These are phyloP conservation scores for Heteromurus nitidus DNA, from an alignment of 2,888 invertebrate species.

Conservation along the genomic window DNA sequence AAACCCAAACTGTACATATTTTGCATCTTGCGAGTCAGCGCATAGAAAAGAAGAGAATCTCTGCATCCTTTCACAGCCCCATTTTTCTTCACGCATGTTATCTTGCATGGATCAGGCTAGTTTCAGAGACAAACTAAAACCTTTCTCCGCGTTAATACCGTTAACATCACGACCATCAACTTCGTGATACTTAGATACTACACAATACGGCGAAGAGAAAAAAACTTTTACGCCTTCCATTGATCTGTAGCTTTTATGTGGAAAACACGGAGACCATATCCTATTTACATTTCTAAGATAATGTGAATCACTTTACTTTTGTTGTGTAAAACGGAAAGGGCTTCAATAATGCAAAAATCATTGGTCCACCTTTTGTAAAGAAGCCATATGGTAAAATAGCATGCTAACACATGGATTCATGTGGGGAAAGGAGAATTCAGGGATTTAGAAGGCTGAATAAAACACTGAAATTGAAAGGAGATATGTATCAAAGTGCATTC, in stretches of 20 bases:
- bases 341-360: slow-evolving; percentile 49
- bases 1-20: slow-evolving; percentile 1
- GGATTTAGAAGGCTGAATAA: neutral
- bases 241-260: slow-evolving; percentile 13
- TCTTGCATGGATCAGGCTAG: neutral
- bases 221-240: slow-evolving; percentile 4
- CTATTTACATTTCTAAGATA: slow-evolving; percentile 46
- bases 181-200: neutral
- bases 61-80: neutral
- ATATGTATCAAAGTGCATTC: neutral
- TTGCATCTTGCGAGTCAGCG: neutral
- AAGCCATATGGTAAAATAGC: neutral
- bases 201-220: neutral
- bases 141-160: slow-evolving; percentile 2
- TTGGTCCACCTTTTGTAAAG: slow-evolving; percentile 10
- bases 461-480: slow-evolving; percentile 41
- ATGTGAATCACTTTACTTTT: slow-evolving; percentile 44
- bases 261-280: slow-evolving; percentile 11
- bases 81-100: neutral
- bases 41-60: neutral
- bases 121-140: too few species aligned
- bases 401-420: neutral
- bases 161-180: neutral
- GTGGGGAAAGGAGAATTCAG: neutral
- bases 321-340: slow-evolving; percentile 11